Conservation (phyloP, 1,140 invertebrate genomes). For the Anastrepha ludens region DNA sequence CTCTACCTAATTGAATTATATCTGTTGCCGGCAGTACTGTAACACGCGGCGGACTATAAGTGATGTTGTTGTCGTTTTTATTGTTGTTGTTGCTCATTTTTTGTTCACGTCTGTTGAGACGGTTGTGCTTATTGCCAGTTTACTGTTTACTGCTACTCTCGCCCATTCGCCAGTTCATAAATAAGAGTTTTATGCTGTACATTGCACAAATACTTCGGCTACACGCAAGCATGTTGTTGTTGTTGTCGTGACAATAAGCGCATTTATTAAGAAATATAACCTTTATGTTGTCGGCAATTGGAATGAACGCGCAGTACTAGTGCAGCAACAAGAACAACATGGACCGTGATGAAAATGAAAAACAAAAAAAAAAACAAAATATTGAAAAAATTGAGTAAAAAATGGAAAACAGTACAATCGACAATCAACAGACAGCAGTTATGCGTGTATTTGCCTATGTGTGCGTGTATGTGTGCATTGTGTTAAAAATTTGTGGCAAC, state of each 20-base stretch:
- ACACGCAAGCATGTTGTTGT: constrained; percentile 1
- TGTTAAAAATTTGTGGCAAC: background rate
- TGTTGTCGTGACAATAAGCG: background rate
- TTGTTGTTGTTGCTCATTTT: background rate
- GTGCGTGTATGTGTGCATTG: background rate
- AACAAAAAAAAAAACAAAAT: background rate
- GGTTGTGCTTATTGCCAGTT: background rate
- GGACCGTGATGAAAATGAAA: background rate
- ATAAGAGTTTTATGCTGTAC: background rate
- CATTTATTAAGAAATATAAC: constrained; percentile 48
- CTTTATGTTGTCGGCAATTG: constrained; percentile 1
- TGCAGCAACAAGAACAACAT: background rate
- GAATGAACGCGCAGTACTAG: background rate
- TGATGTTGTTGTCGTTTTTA: background rate
- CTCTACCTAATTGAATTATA: constrained; percentile 37
- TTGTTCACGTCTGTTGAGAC: too few species aligned
- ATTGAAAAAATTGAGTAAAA: background rate
- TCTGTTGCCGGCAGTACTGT: background rate
- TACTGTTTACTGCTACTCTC: constrained; percentile 6
- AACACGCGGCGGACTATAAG: background rate
- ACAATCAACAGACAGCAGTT: background rate
- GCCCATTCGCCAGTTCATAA: constrained; percentile 22
- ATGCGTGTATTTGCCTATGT: background rate
- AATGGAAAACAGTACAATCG: background rate
- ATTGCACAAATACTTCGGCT: background rate